Evolutionary conservation across 2,888 invertebrate species (phyloP), one percentile per base, ranked within the genome.

Genomic region (Tinea semifulvella): DNA sequence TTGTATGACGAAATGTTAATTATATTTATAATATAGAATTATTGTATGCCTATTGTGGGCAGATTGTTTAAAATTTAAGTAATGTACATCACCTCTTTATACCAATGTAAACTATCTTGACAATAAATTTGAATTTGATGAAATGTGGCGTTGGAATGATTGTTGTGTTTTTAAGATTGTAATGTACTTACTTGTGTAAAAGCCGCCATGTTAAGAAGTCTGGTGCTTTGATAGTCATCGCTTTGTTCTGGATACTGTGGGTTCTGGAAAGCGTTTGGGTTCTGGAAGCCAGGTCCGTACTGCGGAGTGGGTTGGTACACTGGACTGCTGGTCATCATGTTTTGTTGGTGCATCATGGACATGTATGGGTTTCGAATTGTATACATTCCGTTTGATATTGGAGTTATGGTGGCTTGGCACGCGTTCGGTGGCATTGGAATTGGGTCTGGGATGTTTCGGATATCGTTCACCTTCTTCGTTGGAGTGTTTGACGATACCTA

Each of bases 281-380:
- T 73, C 0, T 61, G 59, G 16, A 71, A 75, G 2, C 26, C 16
- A n/a, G 43, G 39, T 44, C 61, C 67, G 48, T 64, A 73, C 2
- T 66, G 68, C 0, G 60, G 67, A 61, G 67, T 16, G 47, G 53
- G 48, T 61, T 0, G 63, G 60, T 36, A 58, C 17, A 25, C 58
- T 2, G 17, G 16, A 11, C 18, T 31, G 20, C 44, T 46, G 3
- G 57, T 38, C 2, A 67, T 53, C 63, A 75, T 72, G 0, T 76
- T 48, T 26, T 77, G 74, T 28, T 81, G 76, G 35, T 82, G 79
- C 70, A 77, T 75, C 66, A 80, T 73, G 0, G 79, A 84, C 65
- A 88, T 79, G 0, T 87, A 61, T 0, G 92, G 92, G 66, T 91
- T 92, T 8, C 92, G 76, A 42, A 92, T 93, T 0, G 92, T 92